A percentile compares a stretch with the other conserved stretches of the same genome.
These are phyloP conservation scores for Rhegmatorhina hoffmannsi DNA, from an alignment of 2,113 vertebrate species.

Conservation along the genomic window DNA sequence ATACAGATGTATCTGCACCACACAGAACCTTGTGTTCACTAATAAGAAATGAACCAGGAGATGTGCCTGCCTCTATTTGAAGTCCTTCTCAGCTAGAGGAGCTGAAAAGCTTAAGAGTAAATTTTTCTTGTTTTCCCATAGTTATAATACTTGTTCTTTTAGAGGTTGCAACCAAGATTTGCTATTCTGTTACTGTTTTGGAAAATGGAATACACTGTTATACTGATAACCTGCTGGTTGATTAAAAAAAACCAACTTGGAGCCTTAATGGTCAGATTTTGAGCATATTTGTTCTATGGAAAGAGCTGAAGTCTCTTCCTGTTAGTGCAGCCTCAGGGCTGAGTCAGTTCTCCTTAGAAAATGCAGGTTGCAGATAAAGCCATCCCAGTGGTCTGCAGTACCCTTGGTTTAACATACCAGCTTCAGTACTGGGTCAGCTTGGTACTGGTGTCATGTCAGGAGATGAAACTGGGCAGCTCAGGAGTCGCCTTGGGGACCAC, in stretches of 20 bases:
- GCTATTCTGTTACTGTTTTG: neutral
- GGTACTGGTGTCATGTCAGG: fast-evolving
- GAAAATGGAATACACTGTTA: neutral
- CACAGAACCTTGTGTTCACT: neutral
- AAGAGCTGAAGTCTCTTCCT: neutral
- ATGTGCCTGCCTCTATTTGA: neutral
- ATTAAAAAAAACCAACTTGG: neutral
- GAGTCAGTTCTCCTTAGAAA: neutral
- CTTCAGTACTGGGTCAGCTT: neutral
- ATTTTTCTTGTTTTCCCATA: neutral
- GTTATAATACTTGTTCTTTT: neutral
- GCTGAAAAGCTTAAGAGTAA: neutral
- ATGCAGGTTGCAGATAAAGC: neutral
- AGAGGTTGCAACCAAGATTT: neutral
- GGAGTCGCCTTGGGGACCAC: neutral
- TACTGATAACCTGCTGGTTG: neutral
- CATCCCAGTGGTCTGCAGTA: fast-evolving
- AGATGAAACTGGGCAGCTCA: neutral
- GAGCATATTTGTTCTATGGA: fast-evolving
- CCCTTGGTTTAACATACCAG: fast-evolving
- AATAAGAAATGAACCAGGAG: neutral
- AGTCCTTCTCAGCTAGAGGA: neutral
- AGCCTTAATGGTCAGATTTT: neutral
- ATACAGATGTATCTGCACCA: neutral
- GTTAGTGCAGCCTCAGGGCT: neutral